These are phyloP conservation scores for Morpho deidamia DNA, from an alignment of 2,888 invertebrate genomes.

Conservation along the genomic window DNA sequence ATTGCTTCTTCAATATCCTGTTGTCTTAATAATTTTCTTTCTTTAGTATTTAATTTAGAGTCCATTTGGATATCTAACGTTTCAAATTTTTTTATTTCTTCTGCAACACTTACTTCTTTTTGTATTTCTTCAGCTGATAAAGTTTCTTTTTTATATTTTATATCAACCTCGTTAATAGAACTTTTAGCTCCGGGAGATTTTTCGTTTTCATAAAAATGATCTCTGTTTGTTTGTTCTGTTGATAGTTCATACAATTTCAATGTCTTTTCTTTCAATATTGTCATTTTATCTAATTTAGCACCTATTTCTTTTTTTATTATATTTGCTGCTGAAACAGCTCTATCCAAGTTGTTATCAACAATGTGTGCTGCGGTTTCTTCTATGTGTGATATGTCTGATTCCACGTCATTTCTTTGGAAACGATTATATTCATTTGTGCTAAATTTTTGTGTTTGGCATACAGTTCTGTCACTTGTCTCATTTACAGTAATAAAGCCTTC, in stretches of 20 bases:
- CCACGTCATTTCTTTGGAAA: constrained; percentile 15
- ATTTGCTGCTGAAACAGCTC: constrained; percentile 50
- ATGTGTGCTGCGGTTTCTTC: constrained; percentile 50
- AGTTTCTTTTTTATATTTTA: not conserved
- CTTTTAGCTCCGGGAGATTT: constrained; percentile 5
- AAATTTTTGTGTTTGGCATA: not conserved
- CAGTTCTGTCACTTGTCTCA: not conserved
- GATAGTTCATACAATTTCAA: constrained; percentile 1
- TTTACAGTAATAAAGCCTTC: not conserved
- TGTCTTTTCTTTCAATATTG: not conserved
- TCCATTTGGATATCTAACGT: constrained; percentile 22
- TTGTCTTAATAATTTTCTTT: constrained; percentile 31
- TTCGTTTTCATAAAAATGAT: not conserved
- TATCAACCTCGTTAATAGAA: not conserved
- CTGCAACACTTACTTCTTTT: constrained; percentile 12
- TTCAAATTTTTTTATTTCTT: constrained; percentile 31
- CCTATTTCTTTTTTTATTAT: constrained; percentile 55
- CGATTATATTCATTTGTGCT: not conserved
- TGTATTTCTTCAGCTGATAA: not conserved
- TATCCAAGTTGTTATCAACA: constrained; percentile 56
- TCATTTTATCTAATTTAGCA: constrained; percentile 3
- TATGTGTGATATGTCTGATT: constrained; percentile 44
- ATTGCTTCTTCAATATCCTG: constrained; percentile 36
- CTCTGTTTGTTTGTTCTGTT: not conserved
- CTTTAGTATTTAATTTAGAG: constrained; percentile 22